Evolutionary conservation across 92 coral and sea anemone species (phyloP).

Genomic region (Zoanthus sociatus): DNA sequence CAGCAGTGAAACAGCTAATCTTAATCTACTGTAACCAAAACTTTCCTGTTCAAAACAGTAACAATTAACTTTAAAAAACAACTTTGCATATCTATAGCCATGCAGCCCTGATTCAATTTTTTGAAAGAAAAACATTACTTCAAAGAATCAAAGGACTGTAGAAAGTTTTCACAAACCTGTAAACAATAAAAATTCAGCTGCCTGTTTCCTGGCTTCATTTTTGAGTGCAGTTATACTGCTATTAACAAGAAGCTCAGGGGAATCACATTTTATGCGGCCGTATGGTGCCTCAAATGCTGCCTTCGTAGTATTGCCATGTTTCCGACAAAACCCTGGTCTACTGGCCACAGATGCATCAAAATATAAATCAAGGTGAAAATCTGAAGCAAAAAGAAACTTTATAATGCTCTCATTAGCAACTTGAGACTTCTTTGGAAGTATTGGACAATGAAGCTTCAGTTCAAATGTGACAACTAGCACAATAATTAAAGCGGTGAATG

Average conservation of each 20-base stretch:
- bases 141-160: background rate
- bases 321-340: conserved; percentile 71
- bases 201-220: conserved; percentile 48
- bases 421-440: background rate
- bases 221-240: conserved; percentile 71
- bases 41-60: too few relatives aligned
- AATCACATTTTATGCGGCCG: conserved; percentile 91
- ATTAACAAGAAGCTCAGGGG: conserved; percentile 70
- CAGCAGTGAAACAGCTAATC: too few relatives aligned
- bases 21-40: too few relatives aligned
- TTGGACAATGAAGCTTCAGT: conserved; percentile 56
- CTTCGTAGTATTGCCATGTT: conserved; percentile 43
- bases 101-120: too few relatives aligned
- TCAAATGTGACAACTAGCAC: conserved; percentile 72
- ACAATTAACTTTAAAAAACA: background rate
- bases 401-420: background rate
- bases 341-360: conserved; percentile 63
- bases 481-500: conserved; percentile 66
- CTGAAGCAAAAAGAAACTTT: conserved; percentile 84
- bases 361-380: conserved; percentile 82
- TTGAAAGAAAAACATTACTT: too few relatives aligned
- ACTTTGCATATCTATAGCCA: too few relatives aligned
- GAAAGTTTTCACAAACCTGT: conserved; percentile 68
- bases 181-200: conserved; percentile 70
- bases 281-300: conserved; percentile 80